A percentile compares a stretch with the other conserved stretches of the same genome.
Conservation (phyloP, 1,140 invertebrate species). For the Drosophila watanabei region DNA sequence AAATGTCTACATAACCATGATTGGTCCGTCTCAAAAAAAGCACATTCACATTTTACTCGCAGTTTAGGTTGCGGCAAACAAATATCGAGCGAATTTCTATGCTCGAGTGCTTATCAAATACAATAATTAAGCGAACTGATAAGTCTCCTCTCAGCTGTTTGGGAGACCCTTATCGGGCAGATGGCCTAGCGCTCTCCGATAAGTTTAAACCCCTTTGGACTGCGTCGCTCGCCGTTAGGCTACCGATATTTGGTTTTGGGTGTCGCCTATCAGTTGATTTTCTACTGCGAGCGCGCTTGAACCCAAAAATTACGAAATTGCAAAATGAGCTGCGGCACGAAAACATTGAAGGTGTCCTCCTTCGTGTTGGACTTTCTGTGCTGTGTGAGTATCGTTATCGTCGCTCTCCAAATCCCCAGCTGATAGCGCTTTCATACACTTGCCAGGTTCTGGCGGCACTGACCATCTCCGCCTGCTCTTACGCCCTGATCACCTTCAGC, state of each 20-base stretch:
- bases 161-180: slow-evolving; percentile 52
- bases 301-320: slow-evolving; percentile 3
- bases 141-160: slow-evolving; percentile 40
- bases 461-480: slow-evolving; percentile 69
- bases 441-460: slow-evolving; percentile 68
- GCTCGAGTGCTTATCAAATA: slow-evolving; percentile 65
- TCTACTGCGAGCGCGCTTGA: slow-evolving; percentile 19
- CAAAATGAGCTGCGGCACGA: slow-evolving; percentile 74
- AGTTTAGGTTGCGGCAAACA: slow-evolving; percentile 9
- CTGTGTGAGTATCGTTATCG: slow-evolving; percentile 68
- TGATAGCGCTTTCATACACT: slow-evolving; percentile 8
- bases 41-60: neutral
- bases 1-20: neutral
- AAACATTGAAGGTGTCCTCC: slow-evolving; percentile 72
- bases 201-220: slow-evolving; percentile 52
- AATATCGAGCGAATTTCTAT: slow-evolving; percentile 16
- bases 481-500: slow-evolving; percentile 58
- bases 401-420: slow-evolving; percentile 22
- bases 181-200: slow-evolving; percentile 30
- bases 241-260: slow-evolving; percentile 17
- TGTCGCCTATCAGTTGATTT: slow-evolving; percentile 49
- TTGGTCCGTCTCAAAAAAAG: slow-evolving; percentile 18
- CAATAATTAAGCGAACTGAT: slow-evolving; percentile 39
- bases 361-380: slow-evolving; percentile 80
- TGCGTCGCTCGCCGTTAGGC: slow-evolving; percentile 5